phyloP scores from a whole-genome alignment of 2,113 vertebrate species.

The Solea senegalensis region DNA sequence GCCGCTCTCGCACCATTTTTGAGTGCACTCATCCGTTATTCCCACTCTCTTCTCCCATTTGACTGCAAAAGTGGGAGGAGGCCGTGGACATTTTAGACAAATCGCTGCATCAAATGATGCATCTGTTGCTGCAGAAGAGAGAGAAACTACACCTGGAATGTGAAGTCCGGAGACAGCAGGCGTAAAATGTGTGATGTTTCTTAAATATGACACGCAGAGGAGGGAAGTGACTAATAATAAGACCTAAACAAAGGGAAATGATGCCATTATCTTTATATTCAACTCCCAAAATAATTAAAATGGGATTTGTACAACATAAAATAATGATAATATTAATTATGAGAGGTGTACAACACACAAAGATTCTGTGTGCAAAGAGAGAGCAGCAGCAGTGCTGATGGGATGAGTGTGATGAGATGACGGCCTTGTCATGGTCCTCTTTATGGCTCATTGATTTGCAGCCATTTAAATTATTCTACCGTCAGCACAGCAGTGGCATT shows the following conservation, averaged over 20 bases:
- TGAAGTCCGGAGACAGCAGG: background rate
- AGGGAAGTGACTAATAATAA: background rate
- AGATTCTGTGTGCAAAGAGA: slow-evolving; percentile 22
- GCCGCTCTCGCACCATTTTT: background rate
- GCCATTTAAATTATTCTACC: slow-evolving; percentile 10
- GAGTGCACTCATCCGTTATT: background rate
- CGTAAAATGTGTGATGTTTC: background rate
- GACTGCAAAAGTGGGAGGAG: background rate
- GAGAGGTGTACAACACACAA: background rate
- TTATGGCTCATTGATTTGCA: slow-evolving; percentile 39
- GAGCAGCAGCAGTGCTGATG: slow-evolving; percentile 20
- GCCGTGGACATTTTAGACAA: background rate
- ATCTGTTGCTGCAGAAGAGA: background rate
- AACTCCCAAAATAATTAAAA: too few relatives aligned
- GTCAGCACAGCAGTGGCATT: slow-evolving; percentile 6
- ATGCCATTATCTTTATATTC: background rate
- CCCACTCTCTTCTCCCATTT: background rate
- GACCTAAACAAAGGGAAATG: background rate
- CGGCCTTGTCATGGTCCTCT: slow-evolving; percentile 29
- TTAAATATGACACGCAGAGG: background rate
- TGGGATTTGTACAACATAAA: background rate
- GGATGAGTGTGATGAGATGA: slow-evolving; percentile 47
- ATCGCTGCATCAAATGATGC: background rate
- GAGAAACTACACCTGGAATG: background rate
- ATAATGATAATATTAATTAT: slow-evolving; percentile 1